These are phyloP conservation scores for Conops quadrifasciatus DNA, from an alignment of 2,888 invertebrate genomes.

Conservation along the genomic window DNA sequence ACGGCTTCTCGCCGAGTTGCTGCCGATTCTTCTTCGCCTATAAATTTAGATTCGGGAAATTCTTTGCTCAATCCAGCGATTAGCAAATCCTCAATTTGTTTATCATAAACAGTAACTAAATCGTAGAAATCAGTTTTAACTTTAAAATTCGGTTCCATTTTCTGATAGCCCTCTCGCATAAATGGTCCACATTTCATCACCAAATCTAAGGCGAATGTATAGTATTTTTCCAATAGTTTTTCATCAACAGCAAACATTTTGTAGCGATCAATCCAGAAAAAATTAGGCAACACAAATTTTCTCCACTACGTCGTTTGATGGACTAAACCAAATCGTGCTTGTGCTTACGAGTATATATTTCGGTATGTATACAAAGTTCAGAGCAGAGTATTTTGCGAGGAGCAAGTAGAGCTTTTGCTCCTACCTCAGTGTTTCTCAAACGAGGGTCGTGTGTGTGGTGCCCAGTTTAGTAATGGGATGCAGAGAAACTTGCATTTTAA, in stretches of 20 bases:
- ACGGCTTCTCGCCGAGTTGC: conserved; percentile 55
- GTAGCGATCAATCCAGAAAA: neutral
- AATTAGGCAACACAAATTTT: neutral
- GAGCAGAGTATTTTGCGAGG: neutral
- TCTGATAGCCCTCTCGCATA: conserved; percentile 58
- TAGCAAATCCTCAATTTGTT: conserved; percentile 77
- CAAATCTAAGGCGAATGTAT: conserved; percentile 56
- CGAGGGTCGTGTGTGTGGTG: too few species aligned
- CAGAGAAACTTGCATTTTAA: too few species aligned
- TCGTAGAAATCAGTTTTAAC: conserved; percentile 73
- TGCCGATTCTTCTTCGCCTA: conserved; percentile 76
- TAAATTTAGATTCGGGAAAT: conserved; percentile 76
- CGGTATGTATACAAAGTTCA: neutral
- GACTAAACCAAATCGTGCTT: neutral
- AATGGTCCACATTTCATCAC: conserved; percentile 61
- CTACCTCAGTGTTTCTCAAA: too few species aligned
- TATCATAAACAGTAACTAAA: conserved; percentile 82
- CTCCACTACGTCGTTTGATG: neutral
- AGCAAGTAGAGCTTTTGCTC: too few species aligned
- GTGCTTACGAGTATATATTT: neutral
- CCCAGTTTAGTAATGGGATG: too few species aligned
- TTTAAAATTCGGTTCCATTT: conserved; percentile 55
- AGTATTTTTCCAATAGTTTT: conserved; percentile 55
- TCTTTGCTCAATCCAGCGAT: conserved; percentile 68
- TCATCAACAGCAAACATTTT: conserved; percentile 44